Evolutionary conservation across 2,797 vertebrate species (phyloP), one percentile per base, ranked within the genome.

Genomic region (Brotula barbata): DNA sequence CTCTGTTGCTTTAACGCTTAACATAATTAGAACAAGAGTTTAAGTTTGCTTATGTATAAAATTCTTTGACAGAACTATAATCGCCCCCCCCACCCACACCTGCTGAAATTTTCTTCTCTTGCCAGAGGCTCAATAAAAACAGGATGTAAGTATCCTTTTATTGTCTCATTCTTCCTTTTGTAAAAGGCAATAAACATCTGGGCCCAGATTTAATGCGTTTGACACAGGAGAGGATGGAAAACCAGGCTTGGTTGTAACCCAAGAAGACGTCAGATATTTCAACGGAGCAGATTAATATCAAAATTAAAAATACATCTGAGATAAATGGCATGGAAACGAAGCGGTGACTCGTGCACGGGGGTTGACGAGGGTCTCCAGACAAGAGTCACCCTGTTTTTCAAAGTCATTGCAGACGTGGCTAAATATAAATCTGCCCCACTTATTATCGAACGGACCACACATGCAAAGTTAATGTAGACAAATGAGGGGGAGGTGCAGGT

Each of bases 381-480:
- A 68, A 64, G 75, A 78, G 81, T 85, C 78, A 81, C 78, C 75
- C 73, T 80, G 78, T 54, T 82, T 80, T 85, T 89, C 88, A 91
- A 91, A 88, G 89, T 91, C 87, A 78, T 73, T 66, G 82, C 84
- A 84, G 83, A 75, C 74, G 61, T 10, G 1, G 77, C 90, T 90
- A 92, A 88, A 92, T 90, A 90, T 93, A 91, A 87, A 87, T 80
- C 49, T 89, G 89, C 33, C 86, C 91, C 80, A 92, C 81, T 89
- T 92, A 77, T 83, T 72, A 76, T 50, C 62, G 68, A 76, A 85
- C 6, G 61, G 84, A 83, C 83, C 86, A 77, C 85, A 89, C 88
- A 86, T 85, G 87, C 89, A 86, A 87, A 80, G 85, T 77, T 89
- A 92, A 91, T 90, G 82, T 77, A 87, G 89, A 91, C 88, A 89